These are phyloP conservation scores for Ceratothoa steindachneri DNA, from an alignment of 2,888 invertebrate species.

Conservation along the genomic window DNA sequence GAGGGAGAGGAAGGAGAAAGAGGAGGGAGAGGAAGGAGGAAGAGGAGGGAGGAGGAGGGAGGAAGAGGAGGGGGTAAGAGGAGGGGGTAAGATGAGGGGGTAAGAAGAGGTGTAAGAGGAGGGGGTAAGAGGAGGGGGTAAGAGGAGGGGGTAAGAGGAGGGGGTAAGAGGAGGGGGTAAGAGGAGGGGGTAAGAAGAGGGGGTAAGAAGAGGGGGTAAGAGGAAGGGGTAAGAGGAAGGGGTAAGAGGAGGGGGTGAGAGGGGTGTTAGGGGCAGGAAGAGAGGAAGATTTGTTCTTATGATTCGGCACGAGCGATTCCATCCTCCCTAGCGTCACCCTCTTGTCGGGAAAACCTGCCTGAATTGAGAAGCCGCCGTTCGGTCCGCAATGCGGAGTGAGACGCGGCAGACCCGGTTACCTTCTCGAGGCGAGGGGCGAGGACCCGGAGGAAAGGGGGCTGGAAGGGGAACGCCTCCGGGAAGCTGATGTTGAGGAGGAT, in stretches of 20 bases:
- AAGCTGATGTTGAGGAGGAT: slow-evolving; percentile 67
- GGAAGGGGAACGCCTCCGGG: slow-evolving; percentile 84
- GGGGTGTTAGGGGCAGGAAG: not conserved
- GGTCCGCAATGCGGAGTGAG: too few species aligned
- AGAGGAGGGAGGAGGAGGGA: not conserved
- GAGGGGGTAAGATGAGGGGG: not conserved
- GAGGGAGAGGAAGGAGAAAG: not conserved
- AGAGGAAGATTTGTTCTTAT: not conserved
- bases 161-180: too few species aligned
- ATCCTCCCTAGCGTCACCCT: too few species aligned
- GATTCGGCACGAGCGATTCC: too few species aligned
- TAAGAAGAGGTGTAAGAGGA: not conserved
- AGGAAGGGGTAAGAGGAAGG: too few species aligned
- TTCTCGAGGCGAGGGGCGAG: slow-evolving; percentile 70
- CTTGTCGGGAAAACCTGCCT: too few species aligned
- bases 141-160: too few species aligned
- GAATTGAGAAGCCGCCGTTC: too few species aligned
- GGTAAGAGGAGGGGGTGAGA: too few species aligned
- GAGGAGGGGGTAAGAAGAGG: too few species aligned
- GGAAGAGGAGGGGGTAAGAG: not conserved
- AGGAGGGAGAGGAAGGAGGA: not conserved
- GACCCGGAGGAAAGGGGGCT: slow-evolving; percentile 73
- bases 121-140: not conserved
- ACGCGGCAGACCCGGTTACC: too few species aligned
- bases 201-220: too few species aligned